A percentile compares a stretch with the other conserved stretches of the same genome.
These are phyloP conservation scores for Mythimna impura DNA, from an alignment of 2,888 invertebrate species.

Conservation along the genomic window DNA sequence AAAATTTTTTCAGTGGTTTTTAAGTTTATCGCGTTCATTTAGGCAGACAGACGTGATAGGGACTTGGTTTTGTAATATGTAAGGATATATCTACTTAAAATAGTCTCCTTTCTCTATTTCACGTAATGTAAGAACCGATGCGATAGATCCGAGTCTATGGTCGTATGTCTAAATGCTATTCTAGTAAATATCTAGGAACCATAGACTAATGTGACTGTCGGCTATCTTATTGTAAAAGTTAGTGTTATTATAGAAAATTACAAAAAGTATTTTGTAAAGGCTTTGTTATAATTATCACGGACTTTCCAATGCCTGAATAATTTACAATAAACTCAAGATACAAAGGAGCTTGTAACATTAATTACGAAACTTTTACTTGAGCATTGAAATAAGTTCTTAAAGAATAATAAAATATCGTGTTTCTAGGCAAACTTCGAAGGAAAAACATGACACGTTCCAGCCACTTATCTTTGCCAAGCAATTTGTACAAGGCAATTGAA, in stretches of 20 bases:
- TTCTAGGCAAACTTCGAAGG: slow-evolving; percentile 9
- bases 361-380: slow-evolving; percentile 33
- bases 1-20: no score
- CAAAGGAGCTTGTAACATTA: slow-evolving; percentile 19
- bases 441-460: slow-evolving; percentile 24
- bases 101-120: no score
- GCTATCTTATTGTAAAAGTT: not conserved
- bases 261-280: not conserved
- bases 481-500: slow-evolving; percentile 45
- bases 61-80: no score
- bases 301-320: slow-evolving; percentile 28
- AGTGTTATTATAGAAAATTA: not conserved
- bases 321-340: slow-evolving; percentile 8
- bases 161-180: no score
- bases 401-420: slow-evolving; percentile 7
- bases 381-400: not conserved
- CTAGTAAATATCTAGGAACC: no score
- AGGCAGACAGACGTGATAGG: no score
- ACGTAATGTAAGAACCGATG: no score
- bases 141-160: no score
- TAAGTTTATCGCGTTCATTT: no score
- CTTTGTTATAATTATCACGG: not conserved
- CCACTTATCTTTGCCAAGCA: slow-evolving; percentile 39
- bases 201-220: no score
- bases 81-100: no score